Conservation (phyloP, 2,113 vertebrate genomes). For the Sebastes schlegelii region DNA sequence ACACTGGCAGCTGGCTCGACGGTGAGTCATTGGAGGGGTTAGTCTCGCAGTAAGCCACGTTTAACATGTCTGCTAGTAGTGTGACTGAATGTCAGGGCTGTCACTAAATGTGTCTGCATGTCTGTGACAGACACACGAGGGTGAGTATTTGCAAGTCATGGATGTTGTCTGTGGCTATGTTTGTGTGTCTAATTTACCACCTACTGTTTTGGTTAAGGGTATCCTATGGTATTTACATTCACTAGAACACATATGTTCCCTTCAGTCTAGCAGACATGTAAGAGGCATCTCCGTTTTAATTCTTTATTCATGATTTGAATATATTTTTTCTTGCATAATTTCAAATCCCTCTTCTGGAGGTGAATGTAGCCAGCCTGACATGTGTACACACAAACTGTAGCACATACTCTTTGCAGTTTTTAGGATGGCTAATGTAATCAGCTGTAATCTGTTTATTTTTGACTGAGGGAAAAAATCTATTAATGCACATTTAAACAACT, state of each 20-base stretch:
- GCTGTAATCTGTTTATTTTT: neutral
- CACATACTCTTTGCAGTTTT: neutral
- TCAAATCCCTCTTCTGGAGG: neutral
- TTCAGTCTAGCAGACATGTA: neutral
- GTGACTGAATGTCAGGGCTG: constrained; percentile 22
- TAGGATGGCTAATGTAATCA: too few relatives aligned
- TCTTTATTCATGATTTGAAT: neutral
- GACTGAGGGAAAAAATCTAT: neutral
- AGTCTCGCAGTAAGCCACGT: neutral
- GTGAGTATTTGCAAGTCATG: neutral
- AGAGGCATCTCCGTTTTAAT: neutral
- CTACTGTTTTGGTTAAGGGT: neutral
- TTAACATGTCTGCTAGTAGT: neutral
- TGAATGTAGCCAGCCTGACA: neutral
- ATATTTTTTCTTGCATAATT: neutral
- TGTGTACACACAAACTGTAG: neutral
- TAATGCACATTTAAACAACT: neutral
- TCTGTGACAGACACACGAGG: neutral
- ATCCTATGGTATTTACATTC: neutral
- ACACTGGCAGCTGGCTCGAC: constrained; percentile 87
- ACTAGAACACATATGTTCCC: neutral
- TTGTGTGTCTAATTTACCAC: neutral
- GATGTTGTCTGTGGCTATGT: neutral
- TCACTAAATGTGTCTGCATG: constrained; percentile 4
- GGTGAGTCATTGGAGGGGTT: constrained; percentile 83